Evolutionary conservation across 2,113 vertebrate species (phyloP).

Genomic region (Trematomus loennbergii): DNA sequence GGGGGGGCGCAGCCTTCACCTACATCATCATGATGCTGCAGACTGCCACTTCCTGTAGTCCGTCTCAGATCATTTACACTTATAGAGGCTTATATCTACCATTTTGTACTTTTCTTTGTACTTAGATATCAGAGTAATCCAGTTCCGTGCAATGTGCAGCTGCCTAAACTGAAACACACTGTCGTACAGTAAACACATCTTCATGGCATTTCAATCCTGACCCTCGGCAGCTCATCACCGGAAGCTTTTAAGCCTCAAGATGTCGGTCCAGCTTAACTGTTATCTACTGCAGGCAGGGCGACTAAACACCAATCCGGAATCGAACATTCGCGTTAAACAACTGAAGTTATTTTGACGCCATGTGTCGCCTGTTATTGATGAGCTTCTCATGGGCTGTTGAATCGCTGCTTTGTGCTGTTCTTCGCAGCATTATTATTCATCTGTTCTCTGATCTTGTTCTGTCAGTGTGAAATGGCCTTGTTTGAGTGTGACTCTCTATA

Average conservation of each 20-base stretch:
- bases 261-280: constrained; percentile 46
- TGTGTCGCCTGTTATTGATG: not conserved
- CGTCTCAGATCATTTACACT: constrained; percentile 15
- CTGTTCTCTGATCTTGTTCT: constrained; percentile 22
- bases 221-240: constrained; percentile 33
- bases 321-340: not conserved
- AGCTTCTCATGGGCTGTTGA: constrained; percentile 16
- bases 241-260: constrained; percentile 59
- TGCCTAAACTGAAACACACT: constrained; percentile 43
- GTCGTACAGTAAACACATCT: constrained; percentile 38
- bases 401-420: not conserved
- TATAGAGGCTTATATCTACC: not conserved
- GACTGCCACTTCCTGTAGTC: not conserved
- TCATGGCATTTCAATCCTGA: constrained; percentile 30
- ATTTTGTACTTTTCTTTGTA: not conserved
- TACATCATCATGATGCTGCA: not conserved
- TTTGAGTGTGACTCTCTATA: constrained; percentile 47
- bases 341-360: constrained; percentile 24
- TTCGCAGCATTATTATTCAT: constrained; percentile 16
- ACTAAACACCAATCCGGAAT: constrained; percentile 20
- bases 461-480: constrained; percentile 48
- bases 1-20: not conserved
- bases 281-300: constrained; percentile 21
- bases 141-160: constrained; percentile 38
- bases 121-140: constrained; percentile 46